phyloP scores from a whole-genome alignment of 1,140 invertebrate species.

The Notospermus geniculatus region DNA sequence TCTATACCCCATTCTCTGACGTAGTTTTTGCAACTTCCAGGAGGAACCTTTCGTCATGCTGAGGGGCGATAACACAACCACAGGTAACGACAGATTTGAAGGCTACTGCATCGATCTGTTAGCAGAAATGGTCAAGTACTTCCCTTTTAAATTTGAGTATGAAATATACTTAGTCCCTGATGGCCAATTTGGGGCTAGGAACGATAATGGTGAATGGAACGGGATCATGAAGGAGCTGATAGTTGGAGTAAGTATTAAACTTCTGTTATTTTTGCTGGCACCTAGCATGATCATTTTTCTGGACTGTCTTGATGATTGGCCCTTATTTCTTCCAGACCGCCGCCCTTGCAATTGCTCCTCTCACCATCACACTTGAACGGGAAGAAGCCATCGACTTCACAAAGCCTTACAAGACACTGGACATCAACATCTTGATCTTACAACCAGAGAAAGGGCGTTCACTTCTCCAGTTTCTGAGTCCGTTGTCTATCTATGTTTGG shows the following conservation, averaged over 20 bases:
- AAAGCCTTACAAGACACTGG: constrained; percentile 34
- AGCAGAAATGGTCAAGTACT: constrained; percentile 1
- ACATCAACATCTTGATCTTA: constrained; percentile 74
- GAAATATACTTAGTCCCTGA: constrained; percentile 85
- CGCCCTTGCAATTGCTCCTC: constrained; percentile 31
- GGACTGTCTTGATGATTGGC: constrained; percentile 2
- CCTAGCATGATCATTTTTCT: no score
- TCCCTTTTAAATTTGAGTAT: constrained; percentile 71
- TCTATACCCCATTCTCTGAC: no score
- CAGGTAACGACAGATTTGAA: constrained; percentile 80
- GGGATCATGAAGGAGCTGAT: constrained; percentile 96
- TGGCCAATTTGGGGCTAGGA: constrained; percentile 80
- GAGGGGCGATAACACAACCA: constrained; percentile 78
- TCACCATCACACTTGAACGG: constrained; percentile 31
- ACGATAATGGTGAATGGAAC: constrained; percentile 85
- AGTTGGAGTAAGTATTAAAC: constrained; percentile 70
- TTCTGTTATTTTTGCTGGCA: no score
- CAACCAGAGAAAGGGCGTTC: constrained; percentile 84
- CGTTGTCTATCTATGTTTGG: constrained; percentile 95
- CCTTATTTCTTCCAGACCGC: constrained; percentile 24
- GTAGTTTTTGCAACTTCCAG: no score
- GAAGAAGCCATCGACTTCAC: constrained; percentile 33
- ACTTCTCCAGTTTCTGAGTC: constrained; percentile 93
- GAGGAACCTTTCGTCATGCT: constrained; percentile 46
- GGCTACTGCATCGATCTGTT: constrained; percentile 50